Evolutionary conservation across 2,888 invertebrate genomes (phyloP), one percentile per base, ranked within the genome.

Genomic region (Orthosia incerta): DNA sequence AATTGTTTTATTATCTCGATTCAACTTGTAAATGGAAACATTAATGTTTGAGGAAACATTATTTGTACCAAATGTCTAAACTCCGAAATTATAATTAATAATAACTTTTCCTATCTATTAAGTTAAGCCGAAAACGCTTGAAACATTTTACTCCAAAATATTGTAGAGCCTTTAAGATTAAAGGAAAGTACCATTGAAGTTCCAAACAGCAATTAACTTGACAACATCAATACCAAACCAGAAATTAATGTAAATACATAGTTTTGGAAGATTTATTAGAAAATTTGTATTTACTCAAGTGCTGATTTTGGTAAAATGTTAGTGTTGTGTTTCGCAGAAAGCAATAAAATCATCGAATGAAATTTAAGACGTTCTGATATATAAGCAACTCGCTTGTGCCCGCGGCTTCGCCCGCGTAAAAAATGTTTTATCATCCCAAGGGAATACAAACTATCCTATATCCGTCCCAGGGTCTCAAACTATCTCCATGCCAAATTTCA

Each of bases 71-170:
- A 87, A 82, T 62, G 74, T 77, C 75, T 76, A 71, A 85, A 86
- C 84, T 85, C 78, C 73, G 50, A 77, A 78, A 80, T 87, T 85
- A 77, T 87, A 89, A 88, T 89, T 89, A 88, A 86, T 87, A 84
- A 83, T 71, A 90, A 89, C 86, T 89, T 89, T 88, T 85, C 86
- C 84, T 87, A 89, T 87, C 82, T 87, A 88, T 86, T 87, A 87
- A 87, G 79, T 89, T 85, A 82, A 84, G 81, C 78, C 76, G 82
- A 80, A 87, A 86, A 86, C 80, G 76, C 87, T 88, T 85, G 79
- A 84, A 89, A 88, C 85, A 82, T 86, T 87, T 89, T 88, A 85
- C 85, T 85, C 78, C 84, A 56, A 87, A 89, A 87, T 90, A 87
- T 86, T 86, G 79, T 80, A 81, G 78, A 66, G 62, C 59, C 76